phyloP scores from a whole-genome alignment of 2,888 invertebrate genomes.

The Drosophila hamatofila region DNA sequence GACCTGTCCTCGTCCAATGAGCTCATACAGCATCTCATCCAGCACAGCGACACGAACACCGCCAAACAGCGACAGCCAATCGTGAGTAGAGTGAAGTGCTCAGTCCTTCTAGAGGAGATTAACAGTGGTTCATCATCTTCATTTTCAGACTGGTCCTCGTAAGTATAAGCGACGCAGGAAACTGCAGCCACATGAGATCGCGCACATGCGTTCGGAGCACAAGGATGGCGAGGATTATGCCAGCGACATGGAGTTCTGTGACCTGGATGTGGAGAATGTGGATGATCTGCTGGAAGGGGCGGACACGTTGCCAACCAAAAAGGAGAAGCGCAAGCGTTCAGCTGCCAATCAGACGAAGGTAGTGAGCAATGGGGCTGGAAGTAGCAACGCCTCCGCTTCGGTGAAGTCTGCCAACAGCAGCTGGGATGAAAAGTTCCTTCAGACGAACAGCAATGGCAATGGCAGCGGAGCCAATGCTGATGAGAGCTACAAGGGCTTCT shows the following conservation, averaged over 20 bases:
- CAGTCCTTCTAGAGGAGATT: too few relatives aligned
- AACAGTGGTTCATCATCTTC: background rate
- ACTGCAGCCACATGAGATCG: conserved; percentile 88
- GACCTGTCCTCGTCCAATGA: conserved; percentile 90
- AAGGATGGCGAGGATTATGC: conserved; percentile 75
- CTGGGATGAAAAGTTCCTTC: conserved; percentile 82
- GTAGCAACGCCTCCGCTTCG: conserved; percentile 37
- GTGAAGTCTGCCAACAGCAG: conserved; percentile 41
- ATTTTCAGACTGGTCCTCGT: conserved; percentile 88
- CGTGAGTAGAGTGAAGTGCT: conserved; percentile 81
- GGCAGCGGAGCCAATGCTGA: conserved; percentile 63
- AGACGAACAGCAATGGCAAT: conserved; percentile 51
- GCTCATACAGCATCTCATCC: conserved; percentile 92
- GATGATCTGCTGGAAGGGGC: conserved; percentile 83
- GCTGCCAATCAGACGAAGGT: conserved; percentile 27
- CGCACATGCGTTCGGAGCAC: conserved; percentile 82
- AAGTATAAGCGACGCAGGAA: conserved; percentile 93
- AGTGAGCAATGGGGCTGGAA: conserved; percentile 25
- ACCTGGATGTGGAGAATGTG: conserved; percentile 84
- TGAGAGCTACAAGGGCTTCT: conserved; percentile 85
- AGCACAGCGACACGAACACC: conserved; percentile 94
- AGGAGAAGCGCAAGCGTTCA: conserved; percentile 60
- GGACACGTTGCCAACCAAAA: conserved; percentile 51
- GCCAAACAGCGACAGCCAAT: conserved; percentile 92
- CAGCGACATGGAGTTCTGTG: conserved; percentile 83